phyloP scores from a whole-genome alignment of 2,888 invertebrate genomes.

The Pegoplata infirma region DNA sequence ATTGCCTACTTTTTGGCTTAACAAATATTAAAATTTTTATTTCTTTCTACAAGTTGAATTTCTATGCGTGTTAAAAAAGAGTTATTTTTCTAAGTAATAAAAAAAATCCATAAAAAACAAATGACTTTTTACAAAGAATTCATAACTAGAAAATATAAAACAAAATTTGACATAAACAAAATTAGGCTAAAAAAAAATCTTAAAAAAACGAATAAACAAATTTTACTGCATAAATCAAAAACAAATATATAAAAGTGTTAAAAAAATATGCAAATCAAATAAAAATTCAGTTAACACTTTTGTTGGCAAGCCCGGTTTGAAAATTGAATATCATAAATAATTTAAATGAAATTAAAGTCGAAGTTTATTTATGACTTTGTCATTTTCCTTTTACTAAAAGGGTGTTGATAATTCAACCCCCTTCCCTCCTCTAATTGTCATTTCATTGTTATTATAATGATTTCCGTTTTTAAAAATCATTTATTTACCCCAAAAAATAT shows the following conservation, averaged over 20 bases:
- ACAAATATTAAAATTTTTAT: neutral
- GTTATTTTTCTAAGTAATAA: neutral
- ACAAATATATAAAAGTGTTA: neutral
- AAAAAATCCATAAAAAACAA: neutral
- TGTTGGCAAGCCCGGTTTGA: no score
- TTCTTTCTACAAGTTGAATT: neutral
- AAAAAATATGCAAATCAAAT: neutral
- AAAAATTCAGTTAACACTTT: conserved; percentile 21
- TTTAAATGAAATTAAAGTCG: no score
- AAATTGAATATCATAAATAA: no score
- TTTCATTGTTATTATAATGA: neutral
- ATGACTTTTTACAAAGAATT: neutral
- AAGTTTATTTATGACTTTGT: neutral
- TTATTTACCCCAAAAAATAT: neutral
- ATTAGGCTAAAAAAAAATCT: conserved; percentile 1
- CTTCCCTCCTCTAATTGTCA: no score
- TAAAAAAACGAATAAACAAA: neutral
- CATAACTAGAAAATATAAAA: conserved; percentile 12
- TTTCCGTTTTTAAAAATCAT: conserved; percentile 3
- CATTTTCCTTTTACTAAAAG: neutral
- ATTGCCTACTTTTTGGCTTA: conserved; percentile 1
- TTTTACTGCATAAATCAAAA: neutral
- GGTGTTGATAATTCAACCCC: neutral
- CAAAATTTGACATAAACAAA: neutral
- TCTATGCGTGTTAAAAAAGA: neutral